A percentile compares a stretch with the other conserved stretches of the same genome.
Conservation (phyloP, 2,797 vertebrate genomes). For the Cirrhinus mrigala region DNA sequence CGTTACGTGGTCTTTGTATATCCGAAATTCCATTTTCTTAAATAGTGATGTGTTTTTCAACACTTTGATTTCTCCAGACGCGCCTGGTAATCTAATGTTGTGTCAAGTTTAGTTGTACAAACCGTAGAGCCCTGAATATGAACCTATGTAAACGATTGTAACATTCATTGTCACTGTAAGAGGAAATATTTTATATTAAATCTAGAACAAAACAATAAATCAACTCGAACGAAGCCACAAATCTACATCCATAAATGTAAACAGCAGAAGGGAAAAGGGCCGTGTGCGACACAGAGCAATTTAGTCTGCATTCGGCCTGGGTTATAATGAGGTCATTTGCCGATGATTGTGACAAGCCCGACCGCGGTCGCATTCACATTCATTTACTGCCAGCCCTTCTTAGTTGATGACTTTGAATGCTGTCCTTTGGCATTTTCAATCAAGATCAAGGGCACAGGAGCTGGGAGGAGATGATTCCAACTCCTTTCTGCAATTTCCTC, state of each 20-base stretch:
- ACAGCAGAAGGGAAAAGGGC: slow-evolving; percentile 26
- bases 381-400: slow-evolving; percentile 48
- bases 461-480: slow-evolving; percentile 58
- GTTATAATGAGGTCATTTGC: slow-evolving; percentile 50
- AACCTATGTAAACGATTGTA: slow-evolving; percentile 53
- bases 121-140: slow-evolving; percentile 48
- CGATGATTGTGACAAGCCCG: slow-evolving; percentile 46
- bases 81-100: slow-evolving; percentile 66
- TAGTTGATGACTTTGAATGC: slow-evolving; percentile 56
- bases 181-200: slow-evolving; percentile 86
- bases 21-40: slow-evolving; percentile 67
- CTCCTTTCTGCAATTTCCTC: slow-evolving; percentile 60
- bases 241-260: slow-evolving; percentile 55
- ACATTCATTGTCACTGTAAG: slow-evolving; percentile 79
- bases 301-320: not conserved
- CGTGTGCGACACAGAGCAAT: not conserved
- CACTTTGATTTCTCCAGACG: slow-evolving; percentile 67
- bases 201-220: slow-evolving; percentile 69
- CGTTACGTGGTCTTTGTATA: slow-evolving; percentile 70
- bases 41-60: slow-evolving; percentile 68
- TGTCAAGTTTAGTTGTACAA: slow-evolving; percentile 61
- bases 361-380: slow-evolving; percentile 49
- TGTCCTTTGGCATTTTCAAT: slow-evolving; percentile 70
- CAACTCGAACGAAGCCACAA: slow-evolving; percentile 51
- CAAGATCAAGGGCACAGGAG: slow-evolving; percentile 64